Conservation (phyloP, 1,140 invertebrate genomes). For the Myzus persicae region DNA sequence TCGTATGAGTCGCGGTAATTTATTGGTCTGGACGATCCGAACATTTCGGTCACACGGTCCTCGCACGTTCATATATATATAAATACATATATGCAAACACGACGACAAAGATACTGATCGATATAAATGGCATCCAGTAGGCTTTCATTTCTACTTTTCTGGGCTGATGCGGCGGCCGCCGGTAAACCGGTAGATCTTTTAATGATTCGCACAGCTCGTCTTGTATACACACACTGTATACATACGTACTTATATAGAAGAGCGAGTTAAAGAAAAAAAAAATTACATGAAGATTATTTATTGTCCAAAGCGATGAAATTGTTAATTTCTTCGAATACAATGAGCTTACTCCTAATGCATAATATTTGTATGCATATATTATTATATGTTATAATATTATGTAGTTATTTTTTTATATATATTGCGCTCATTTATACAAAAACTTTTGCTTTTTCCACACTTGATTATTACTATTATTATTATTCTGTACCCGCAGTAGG, state of each 20-base stretch:
- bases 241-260: neutral
- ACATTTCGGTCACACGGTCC: conserved; percentile 39
- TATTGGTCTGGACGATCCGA: conserved; percentile 34
- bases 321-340: conserved; percentile 3
- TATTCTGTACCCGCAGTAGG: neutral
- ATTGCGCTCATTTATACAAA: no score
- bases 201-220: conserved; percentile 34
- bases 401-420: no score
- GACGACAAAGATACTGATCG: conserved; percentile 30
- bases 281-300: conserved; percentile 9
- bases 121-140: conserved; percentile 32
- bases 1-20: neutral
- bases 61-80: neutral
- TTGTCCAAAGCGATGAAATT: neutral
- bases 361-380: neutral
- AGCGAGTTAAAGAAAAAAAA: conserved; percentile 9
- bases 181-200: conserved; percentile 48
- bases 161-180: neutral
- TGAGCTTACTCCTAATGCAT: neutral
- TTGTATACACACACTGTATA: neutral
- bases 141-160: conserved; percentile 35
- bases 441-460: neutral
- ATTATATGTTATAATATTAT: no score
- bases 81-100: conserved; percentile 19
- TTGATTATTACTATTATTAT: neutral